A percentile compares a stretch with the other conserved stretches of the same genome.
These are phyloP conservation scores for Dione vanillae DNA, from an alignment of 2,888 invertebrate species.

Conservation along the genomic window DNA sequence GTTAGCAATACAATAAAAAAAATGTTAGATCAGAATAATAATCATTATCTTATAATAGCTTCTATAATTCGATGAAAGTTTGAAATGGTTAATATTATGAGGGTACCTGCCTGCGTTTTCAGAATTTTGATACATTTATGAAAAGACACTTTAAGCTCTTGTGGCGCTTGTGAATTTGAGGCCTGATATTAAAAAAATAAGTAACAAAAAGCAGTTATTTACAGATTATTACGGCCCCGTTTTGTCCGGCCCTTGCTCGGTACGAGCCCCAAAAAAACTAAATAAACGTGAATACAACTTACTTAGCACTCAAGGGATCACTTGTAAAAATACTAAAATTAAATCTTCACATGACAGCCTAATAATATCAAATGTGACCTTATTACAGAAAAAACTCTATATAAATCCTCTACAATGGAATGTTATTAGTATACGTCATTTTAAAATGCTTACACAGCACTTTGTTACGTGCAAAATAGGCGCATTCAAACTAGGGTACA, in stretches of 20 bases:
- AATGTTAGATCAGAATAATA: background rate
- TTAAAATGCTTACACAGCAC: constrained; percentile 39
- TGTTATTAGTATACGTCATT: constrained; percentile 29
- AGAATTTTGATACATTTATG: too few species aligned
- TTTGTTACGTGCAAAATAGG: constrained; percentile 38
- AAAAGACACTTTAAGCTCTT: too few species aligned
- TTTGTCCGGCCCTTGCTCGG: background rate
- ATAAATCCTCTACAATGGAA: constrained; percentile 40
- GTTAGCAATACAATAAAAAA: background rate
- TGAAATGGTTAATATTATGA: too few species aligned
- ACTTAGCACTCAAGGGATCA: constrained; percentile 8
- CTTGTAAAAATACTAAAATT: background rate
- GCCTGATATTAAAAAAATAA: too few species aligned
- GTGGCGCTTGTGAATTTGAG: too few species aligned
- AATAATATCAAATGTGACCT: constrained; percentile 38
- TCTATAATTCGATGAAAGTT: too few species aligned
- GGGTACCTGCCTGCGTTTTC: too few species aligned
- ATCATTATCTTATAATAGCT: too few species aligned
- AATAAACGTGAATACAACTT: constrained; percentile 11
- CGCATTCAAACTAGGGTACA: constrained; percentile 35
- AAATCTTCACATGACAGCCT: constrained; percentile 34
- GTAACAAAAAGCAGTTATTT: too few species aligned
- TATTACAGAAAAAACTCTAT: constrained; percentile 31
- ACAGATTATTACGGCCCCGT: background rate
- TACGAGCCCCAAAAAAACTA: background rate